Conservation (phyloP, 2,888 invertebrate species). For the Theodoxus fluviatilis region DNA sequence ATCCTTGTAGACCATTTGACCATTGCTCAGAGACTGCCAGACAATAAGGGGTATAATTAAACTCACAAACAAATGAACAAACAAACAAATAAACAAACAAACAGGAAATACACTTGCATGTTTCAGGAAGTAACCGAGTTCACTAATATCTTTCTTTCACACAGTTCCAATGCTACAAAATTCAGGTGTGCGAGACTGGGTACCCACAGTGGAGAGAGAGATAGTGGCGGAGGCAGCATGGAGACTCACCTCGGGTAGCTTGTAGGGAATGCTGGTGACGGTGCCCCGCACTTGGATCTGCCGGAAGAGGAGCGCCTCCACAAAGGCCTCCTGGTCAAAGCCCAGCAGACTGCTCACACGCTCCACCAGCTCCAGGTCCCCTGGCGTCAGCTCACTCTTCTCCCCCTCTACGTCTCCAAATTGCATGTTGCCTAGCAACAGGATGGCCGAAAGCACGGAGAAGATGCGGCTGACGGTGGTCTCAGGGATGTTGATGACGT, state of each 20-base stretch:
- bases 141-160: too few relatives aligned
- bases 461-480: conserved; percentile 56
- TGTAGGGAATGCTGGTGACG: conserved; percentile 56
- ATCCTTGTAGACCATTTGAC: too few relatives aligned
- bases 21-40: too few relatives aligned
- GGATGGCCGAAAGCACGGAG: conserved; percentile 51
- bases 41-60: too few relatives aligned
- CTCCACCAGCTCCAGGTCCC: conserved; percentile 44
- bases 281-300: conserved; percentile 58
- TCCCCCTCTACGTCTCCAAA: conserved; percentile 58
- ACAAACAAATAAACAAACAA: too few relatives aligned
- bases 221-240: not conserved
- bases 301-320: conserved; percentile 46
- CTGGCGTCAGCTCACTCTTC: conserved; percentile 48
- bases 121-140: too few relatives aligned
- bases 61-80: too few relatives aligned
- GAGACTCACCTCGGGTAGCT: conserved; percentile 54
- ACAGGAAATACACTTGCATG: too few relatives aligned
- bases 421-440: conserved; percentile 54
- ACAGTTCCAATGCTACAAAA: too few relatives aligned
- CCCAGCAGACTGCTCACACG: conserved; percentile 52
- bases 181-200: too few relatives aligned
- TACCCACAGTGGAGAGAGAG: too few relatives aligned
- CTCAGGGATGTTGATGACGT: conserved; percentile 50
- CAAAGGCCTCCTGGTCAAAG: conserved; percentile 45